Conservation (phyloP, 2,113 vertebrate species). For the Grus americana region DNA sequence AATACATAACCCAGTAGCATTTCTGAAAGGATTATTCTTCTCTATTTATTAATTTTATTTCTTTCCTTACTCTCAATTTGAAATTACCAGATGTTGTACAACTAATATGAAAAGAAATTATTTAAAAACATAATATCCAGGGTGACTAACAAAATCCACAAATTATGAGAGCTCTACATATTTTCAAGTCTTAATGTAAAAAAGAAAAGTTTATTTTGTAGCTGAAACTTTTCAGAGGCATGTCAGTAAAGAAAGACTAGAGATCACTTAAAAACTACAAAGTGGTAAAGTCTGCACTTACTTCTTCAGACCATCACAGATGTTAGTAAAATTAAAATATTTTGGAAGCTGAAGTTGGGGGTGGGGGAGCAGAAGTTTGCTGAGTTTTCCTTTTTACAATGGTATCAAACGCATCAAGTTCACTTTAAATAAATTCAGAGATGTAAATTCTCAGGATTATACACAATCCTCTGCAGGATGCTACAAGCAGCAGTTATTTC, state of each 20-base stretch:
- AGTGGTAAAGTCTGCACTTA: not conserved
- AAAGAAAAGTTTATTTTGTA: not conserved
- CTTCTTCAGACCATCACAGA: not conserved
- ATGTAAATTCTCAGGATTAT: not conserved
- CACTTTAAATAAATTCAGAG: not conserved
- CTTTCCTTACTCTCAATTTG: not conserved
- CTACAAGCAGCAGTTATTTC: not conserved
- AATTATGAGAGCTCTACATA: not conserved
- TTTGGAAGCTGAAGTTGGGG: not conserved
- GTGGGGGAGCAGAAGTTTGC: not conserved
- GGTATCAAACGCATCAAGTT: not conserved
- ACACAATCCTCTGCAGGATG: not conserved
- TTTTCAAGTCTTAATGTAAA: not conserved
- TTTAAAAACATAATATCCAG: not conserved
- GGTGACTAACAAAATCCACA: not conserved
- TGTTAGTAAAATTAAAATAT: not conserved
- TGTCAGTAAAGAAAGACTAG: not conserved
- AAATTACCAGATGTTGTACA: not conserved
- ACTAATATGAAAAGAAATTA: not conserved
- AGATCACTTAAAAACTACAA: not conserved
- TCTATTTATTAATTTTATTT: not conserved
- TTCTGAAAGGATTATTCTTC: not conserved
- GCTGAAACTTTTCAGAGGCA: not conserved
- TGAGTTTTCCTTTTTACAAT: not conserved
- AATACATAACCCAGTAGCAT: not conserved